Evolutionary conservation across 2,888 invertebrate species (phyloP).

Genomic region (Sphaeridia pumilis): DNA sequence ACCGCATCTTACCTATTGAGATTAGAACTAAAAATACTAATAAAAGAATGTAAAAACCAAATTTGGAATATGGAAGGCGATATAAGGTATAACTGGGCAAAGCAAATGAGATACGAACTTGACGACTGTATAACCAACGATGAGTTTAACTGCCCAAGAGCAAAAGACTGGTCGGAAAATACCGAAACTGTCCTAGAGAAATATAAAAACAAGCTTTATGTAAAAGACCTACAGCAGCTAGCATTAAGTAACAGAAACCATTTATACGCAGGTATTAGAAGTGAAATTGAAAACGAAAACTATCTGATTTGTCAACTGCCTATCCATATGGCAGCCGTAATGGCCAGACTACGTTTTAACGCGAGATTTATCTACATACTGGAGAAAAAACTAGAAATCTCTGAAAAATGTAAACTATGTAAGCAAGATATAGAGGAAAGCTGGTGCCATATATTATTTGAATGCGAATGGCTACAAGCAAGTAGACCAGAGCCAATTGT

Average conservation of each 20-base stretch:
- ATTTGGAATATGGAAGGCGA: neutral
- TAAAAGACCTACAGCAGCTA: neutral
- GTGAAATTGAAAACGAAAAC: no score
- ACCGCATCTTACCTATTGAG: neutral
- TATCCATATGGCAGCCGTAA: neutral
- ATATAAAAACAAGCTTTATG: neutral
- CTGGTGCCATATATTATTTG: neutral
- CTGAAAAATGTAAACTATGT: neutral
- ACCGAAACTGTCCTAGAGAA: neutral
- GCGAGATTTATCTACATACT: neutral
- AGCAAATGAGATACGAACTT: neutral
- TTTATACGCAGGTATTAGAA: no score
- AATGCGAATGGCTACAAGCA: no score
- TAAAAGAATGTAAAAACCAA: neutral
- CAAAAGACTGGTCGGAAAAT: neutral
- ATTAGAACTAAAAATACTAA: neutral
- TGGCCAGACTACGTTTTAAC: neutral
- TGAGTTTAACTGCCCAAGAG: neutral
- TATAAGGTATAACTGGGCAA: neutral
- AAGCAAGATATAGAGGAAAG: neutral
- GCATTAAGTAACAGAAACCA: neutral
- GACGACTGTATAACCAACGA: neutral
- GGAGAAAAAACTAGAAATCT: neutral
- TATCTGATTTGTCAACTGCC: neutral
- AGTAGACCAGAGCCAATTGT: no score